These are phyloP conservation scores for Miniopterus natalensis DNA, from an alignment of 2,113 vertebrate species.

Conservation along the genomic window DNA sequence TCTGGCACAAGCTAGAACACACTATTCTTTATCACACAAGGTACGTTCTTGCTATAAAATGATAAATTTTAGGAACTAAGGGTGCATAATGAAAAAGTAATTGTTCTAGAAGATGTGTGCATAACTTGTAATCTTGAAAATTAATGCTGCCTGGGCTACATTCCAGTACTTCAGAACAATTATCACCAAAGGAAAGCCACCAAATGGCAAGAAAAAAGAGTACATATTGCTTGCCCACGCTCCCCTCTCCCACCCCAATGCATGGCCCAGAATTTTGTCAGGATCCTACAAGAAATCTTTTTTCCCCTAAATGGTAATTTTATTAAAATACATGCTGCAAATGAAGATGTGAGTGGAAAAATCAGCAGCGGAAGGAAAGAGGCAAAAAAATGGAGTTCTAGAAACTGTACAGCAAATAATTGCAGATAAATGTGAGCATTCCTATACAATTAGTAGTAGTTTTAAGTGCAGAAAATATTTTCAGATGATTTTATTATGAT, in stretches of 20 bases:
- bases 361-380: background rate
- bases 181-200: conserved; percentile 36
- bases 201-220: background rate
- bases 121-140: conserved; percentile 80
- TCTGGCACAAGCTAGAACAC: background rate
- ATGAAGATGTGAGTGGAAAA: background rate
- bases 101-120: conserved; percentile 77
- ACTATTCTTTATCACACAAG: conserved; percentile 71
- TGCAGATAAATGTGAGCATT: background rate
- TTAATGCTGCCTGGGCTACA: conserved; percentile 81
- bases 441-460: background rate
- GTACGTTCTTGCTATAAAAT: conserved; percentile 78
- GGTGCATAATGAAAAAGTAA: conserved; percentile 75
- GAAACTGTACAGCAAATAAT: background rate
- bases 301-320: background rate
- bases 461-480: background rate
- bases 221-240: background rate
- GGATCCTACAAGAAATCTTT: background rate
- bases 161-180: conserved; percentile 76
- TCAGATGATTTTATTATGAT: conserved; percentile 10
- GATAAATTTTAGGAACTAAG: conserved; percentile 80
- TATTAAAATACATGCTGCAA: background rate
- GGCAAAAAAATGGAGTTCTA: background rate
- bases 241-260: background rate
- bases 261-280: background rate